Evolutionary conservation across 2,797 vertebrate species (phyloP).

Genomic region (Limosa lapponica): DNA sequence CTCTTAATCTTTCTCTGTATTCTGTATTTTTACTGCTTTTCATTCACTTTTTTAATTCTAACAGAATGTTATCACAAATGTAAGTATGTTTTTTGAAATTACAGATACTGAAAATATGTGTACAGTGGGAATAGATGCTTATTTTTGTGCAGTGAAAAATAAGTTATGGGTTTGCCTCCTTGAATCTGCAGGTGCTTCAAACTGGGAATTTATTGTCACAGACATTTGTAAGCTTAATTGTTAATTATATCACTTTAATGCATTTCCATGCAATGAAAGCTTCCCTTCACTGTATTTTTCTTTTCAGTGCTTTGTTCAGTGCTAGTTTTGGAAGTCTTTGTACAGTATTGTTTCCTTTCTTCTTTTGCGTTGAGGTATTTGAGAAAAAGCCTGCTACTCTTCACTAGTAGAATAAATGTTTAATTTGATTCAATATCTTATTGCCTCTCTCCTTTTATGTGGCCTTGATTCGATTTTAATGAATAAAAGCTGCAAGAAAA

Average conservation of each 20-base stretch:
- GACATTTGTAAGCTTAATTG: not conserved
- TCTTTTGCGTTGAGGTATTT: not conserved
- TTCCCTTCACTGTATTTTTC: not conserved
- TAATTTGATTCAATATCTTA: constrained; percentile 5
- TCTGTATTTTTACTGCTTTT: not conserved
- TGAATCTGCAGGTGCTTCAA: not conserved
- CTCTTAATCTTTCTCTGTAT: not conserved
- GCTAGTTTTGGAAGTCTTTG: not conserved
- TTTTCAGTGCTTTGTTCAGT: not conserved
- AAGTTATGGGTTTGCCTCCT: not conserved
- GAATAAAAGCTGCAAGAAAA: not conserved
- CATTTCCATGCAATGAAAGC: not conserved
- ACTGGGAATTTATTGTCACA: not conserved
- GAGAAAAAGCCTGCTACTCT: not conserved
- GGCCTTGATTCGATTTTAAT: not conserved
- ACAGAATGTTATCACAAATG: not conserved
- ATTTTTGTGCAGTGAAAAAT: not conserved
- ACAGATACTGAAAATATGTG: not conserved
- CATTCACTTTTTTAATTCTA: not conserved
- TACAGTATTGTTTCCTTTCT: not conserved
- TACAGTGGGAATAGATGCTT: not conserved
- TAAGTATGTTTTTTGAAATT: not conserved
- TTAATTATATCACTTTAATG: constrained; percentile 2
- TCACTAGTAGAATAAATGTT: not conserved
- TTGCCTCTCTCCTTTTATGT: not conserved